phyloP scores from a whole-genome alignment of 2,113 vertebrate genomes.

The Myanophis thanlyinensis region DNA sequence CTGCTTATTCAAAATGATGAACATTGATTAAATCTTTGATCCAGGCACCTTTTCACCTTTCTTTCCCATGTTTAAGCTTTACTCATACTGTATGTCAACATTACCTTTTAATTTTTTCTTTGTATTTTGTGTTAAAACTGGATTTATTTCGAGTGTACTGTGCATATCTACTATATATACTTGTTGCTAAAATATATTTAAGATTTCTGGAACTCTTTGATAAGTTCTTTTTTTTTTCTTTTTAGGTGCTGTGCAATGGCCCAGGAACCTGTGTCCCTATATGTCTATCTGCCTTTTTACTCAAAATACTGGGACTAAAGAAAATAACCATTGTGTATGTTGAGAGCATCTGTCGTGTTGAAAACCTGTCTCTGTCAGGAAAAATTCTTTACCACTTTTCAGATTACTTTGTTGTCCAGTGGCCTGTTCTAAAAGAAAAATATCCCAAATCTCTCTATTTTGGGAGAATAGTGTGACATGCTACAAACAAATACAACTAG shows the following conservation, averaged over 20 bases:
- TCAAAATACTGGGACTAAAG: constrained; percentile 86
- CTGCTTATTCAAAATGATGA: background rate
- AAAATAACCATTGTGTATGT: constrained; percentile 87
- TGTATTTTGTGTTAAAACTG: background rate
- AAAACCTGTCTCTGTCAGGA: constrained; percentile 88
- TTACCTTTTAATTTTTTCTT: background rate
- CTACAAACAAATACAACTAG: constrained; percentile 13
- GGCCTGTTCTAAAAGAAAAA: constrained; percentile 83
- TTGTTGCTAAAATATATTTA: background rate
- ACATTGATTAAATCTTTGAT: background rate
- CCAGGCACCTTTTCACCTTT: background rate
- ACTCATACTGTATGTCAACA: background rate
- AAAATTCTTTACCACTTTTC: constrained; percentile 85
- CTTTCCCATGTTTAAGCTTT: background rate
- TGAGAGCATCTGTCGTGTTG: constrained; percentile 93
- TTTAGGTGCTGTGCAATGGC: constrained; percentile 93
- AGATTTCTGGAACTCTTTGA: background rate
- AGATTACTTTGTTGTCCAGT: constrained; percentile 94
- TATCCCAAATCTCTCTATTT: constrained; percentile 89
- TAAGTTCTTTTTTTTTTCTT: constrained; percentile 22
- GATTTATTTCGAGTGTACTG: background rate
- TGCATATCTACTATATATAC: background rate
- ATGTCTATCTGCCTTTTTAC: constrained; percentile 82
- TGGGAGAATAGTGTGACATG: constrained; percentile 84
- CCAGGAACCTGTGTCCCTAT: constrained; percentile 94